phyloP scores from a whole-genome alignment of 2,113 vertebrate genomes.

The Cisticola juncidis region DNA sequence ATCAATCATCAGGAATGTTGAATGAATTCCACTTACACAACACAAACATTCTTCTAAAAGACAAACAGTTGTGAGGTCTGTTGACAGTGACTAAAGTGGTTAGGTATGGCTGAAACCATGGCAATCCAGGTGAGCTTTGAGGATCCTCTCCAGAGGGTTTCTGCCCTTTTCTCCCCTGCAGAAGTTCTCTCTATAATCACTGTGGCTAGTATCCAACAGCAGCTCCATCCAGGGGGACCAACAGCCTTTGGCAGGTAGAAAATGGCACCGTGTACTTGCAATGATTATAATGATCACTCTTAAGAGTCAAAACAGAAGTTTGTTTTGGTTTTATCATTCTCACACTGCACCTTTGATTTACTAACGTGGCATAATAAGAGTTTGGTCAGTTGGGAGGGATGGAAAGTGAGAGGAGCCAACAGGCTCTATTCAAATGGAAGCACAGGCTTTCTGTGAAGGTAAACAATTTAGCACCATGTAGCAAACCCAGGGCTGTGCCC shows the following conservation, averaged over 20 bases:
- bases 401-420: neutral
- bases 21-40: neutral
- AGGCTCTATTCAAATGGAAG: neutral
- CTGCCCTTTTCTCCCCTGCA: neutral
- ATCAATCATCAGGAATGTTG: neutral
- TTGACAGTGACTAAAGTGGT: neutral
- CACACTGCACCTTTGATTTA: neutral
- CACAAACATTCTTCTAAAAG: neutral
- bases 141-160: neutral
- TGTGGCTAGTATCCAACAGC: neutral
- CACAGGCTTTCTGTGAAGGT: neutral
- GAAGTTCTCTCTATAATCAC: neutral
- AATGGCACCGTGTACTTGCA: accelerated
- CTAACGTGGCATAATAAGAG: neutral
- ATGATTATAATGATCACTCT: neutral
- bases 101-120: neutral
- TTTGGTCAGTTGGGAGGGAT: neutral
- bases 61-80: neutral
- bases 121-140: neutral
- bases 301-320: neutral
- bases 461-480: neutral
- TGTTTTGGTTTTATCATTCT: neutral
- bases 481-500: neutral
- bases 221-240: neutral
- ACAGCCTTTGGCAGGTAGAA: neutral